Evolutionary conservation across 2,797 vertebrate genomes (phyloP).

Genomic region (Mormyrops attenuatus): DNA sequence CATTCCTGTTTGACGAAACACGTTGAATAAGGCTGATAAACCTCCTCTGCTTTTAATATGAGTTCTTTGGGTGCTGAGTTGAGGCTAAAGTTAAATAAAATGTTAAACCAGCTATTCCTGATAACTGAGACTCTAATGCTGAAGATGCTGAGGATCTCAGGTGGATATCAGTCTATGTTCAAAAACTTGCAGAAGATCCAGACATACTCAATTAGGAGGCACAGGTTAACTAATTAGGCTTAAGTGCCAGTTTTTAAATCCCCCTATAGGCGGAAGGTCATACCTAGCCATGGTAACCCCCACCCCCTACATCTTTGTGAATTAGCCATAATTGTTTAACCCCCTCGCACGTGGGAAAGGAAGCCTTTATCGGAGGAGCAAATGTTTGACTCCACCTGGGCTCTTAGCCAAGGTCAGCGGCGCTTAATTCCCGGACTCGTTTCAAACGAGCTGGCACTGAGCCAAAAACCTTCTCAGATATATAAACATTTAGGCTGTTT

Average conservation of each 20-base stretch:
- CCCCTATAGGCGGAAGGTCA: not conserved
- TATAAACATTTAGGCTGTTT: constrained; percentile 43
- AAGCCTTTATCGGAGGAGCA: constrained; percentile 27
- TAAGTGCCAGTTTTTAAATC: not conserved
- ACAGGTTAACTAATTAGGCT: not conserved
- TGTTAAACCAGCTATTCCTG: not conserved
- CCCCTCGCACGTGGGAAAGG: not conserved
- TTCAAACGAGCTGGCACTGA: constrained; percentile 31
- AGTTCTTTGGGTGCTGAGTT: not conserved
- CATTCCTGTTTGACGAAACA: not conserved
- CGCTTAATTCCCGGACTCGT: constrained; percentile 29
- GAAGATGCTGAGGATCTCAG: not conserved
- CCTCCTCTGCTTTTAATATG: not conserved
- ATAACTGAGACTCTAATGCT: not conserved
- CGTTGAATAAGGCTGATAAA: not conserved
- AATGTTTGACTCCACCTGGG: constrained; percentile 33
- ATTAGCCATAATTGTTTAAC: constrained; percentile 12
- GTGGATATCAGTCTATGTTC: not conserved
- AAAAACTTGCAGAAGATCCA: not conserved
- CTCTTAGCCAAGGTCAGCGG: constrained; percentile 32
- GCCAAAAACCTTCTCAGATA: constrained; percentile 36
- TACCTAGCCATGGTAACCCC: not conserved
- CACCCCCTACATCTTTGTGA: not conserved
- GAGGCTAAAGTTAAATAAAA: not conserved
- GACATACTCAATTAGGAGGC: not conserved